Conservation (phyloP, 2,797 vertebrate genomes). For the Pteronotus mesoamericanus region DNA sequence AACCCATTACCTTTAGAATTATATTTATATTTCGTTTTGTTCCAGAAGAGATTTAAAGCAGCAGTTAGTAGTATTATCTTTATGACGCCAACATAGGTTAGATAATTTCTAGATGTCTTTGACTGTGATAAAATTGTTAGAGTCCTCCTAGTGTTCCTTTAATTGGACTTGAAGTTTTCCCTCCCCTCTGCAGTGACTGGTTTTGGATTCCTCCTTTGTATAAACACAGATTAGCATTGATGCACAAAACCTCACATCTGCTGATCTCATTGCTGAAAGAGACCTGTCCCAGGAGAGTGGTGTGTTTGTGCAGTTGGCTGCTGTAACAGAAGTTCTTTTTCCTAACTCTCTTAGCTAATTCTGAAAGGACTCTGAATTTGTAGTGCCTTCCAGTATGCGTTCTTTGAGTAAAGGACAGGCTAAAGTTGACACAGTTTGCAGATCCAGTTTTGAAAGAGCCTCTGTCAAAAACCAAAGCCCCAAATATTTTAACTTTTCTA, state of each 20-base stretch:
- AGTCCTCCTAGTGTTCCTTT: slow-evolving; percentile 38
- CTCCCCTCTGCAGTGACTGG: not conserved
- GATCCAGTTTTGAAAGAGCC: slow-evolving; percentile 39
- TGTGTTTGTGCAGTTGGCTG: slow-evolving; percentile 58
- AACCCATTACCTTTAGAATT: slow-evolving; percentile 33
- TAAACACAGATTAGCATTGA: slow-evolving; percentile 43
- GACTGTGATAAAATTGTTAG: slow-evolving; percentile 53
- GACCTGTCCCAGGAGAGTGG: slow-evolving; percentile 52
- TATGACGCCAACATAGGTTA: slow-evolving; percentile 42
- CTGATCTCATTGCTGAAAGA: slow-evolving; percentile 42
- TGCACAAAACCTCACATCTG: slow-evolving; percentile 42
- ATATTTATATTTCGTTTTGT: slow-evolving; percentile 50
- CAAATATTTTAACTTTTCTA: slow-evolving; percentile 56
- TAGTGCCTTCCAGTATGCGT: not conserved
- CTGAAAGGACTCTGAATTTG: slow-evolving; percentile 2
- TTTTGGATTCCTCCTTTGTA: slow-evolving; percentile 35
- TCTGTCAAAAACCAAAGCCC: slow-evolving; percentile 55
- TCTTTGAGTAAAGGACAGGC: slow-evolving; percentile 31
- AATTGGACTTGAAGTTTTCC: slow-evolving; percentile 40
- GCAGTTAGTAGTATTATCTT: slow-evolving; percentile 22
- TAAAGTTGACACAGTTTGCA: slow-evolving; percentile 15
- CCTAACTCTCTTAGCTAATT: not conserved
- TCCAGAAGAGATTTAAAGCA: slow-evolving; percentile 44
- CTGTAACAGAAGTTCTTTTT: slow-evolving; percentile 45
- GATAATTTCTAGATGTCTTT: slow-evolving; percentile 49